Conservation (phyloP, 2,113 vertebrate species). For the Craseonycteris thonglongyai region DNA sequence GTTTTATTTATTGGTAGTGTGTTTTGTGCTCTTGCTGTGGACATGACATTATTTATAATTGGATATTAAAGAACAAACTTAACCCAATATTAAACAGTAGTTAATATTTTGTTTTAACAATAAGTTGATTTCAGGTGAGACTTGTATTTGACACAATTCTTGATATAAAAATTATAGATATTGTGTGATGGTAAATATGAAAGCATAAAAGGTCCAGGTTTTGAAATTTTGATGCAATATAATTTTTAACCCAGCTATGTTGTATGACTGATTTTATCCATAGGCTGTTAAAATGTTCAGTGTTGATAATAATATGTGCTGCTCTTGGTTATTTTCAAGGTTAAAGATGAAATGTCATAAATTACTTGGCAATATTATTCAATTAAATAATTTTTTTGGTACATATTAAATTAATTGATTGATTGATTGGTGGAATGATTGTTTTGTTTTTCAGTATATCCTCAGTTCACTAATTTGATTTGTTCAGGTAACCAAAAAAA, state of each 20-base stretch:
- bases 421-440: too few species aligned
- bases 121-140: neutral
- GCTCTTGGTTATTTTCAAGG: neutral
- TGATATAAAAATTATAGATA: neutral
- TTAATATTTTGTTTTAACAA: neutral
- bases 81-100: neutral
- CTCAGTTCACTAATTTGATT: neutral
- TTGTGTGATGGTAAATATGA: accelerated
- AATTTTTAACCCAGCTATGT: neutral
- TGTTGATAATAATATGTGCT: neutral
- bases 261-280: too few species aligned
- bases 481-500: neutral
- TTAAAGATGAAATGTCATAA: neutral
- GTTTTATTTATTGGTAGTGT: neutral
- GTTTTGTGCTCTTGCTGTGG: neutral
- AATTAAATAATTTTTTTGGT: too few species aligned
- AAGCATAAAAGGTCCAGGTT: accelerated
- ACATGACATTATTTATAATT: neutral
- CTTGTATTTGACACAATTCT: neutral
- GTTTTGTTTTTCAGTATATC: neutral
- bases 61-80: neutral
- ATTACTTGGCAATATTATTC: neutral
- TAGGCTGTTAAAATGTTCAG: neutral
- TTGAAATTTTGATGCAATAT: neutral
- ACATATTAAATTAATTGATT: too few species aligned